A percentile compares a stretch with the other conserved stretches of the same genome.
These are phyloP conservation scores for Subacronicta megacephala DNA, from an alignment of 2,888 invertebrate genomes.

Conservation along the genomic window DNA sequence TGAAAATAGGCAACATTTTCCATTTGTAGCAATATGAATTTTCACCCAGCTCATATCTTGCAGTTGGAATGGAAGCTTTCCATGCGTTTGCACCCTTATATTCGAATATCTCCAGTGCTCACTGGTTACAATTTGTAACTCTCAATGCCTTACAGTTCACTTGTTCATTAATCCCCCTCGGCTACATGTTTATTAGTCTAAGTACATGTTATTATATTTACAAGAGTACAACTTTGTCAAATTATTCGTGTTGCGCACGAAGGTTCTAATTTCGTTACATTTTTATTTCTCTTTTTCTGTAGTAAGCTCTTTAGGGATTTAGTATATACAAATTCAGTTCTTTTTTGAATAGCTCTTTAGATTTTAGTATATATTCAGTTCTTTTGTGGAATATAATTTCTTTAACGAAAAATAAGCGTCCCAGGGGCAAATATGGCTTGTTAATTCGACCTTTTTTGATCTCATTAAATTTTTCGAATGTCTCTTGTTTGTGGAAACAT, in stretches of 20 bases:
- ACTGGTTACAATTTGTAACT: constrained; percentile 61
- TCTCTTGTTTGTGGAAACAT: constrained; percentile 35
- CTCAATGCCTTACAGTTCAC: constrained; percentile 53
- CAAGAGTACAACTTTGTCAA: constrained; percentile 48
- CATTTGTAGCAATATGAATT: too few species aligned
- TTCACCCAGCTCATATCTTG: too few species aligned
- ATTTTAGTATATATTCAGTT: constrained; percentile 20
- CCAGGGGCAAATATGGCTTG: constrained; percentile 22
- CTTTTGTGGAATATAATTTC: constrained; percentile 36
- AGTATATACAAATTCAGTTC: constrained; percentile 8
- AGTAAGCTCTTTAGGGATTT: constrained; percentile 28
- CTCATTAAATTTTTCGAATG: constrained; percentile 40
- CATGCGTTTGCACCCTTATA: constrained; percentile 10
- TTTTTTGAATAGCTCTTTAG: constrained; percentile 24
- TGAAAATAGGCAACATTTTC: too few species aligned
- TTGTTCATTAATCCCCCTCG: constrained; percentile 53
- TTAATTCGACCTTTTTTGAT: constrained; percentile 43
- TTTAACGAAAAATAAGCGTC: constrained; percentile 22
- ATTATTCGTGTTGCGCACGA: constrained; percentile 14
- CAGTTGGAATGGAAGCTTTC: not conserved
- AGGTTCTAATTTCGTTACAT: constrained; percentile 25
- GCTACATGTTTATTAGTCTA: constrained; percentile 67
- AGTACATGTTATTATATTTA: constrained; percentile 72
- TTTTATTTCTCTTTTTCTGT: constrained; percentile 10
- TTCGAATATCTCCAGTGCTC: constrained; percentile 19